Base-by-base conservation (phyloP, 2,113 vertebrate genomes). In the Labeo rohita region DNA sequence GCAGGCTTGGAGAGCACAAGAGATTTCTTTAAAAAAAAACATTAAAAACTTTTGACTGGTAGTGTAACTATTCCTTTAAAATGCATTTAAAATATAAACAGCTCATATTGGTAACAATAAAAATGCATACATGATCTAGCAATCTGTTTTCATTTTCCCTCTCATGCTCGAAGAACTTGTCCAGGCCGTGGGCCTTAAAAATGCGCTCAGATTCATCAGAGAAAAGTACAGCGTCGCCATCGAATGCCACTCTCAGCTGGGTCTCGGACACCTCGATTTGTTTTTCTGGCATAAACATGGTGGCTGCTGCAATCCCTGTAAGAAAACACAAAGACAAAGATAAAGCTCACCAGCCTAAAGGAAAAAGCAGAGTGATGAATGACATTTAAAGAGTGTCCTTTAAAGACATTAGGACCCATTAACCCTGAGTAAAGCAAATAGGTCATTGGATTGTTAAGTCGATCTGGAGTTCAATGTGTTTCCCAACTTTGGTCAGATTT, bases 131-230 rank as follows among this genome's bases (percentile, higher is more conserved):
- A 93, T 97, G 97, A 63, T 98, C 98, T 88, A 99, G 90, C 3
- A 98, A 96, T 0, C 93, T 98, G 95, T 99, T 97, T 91, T 98
- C 98, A 0, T 98, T 96, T 2, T 96, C 93, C 88, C 93, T 96
- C 87, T 99, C 97, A 0, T 99, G 98, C 84, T 99, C 97, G 0
- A 99, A 99, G 95, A 99, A 99, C 90, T 94, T 97, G 92, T 99
- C 98, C 87, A 99, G 94, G 36, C 98, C 98, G 0, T 99, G 98
- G 77, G 97, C 96, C 91, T 99, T 99, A 86, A 98, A 98, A 5
- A 99, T 99, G 88, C 96, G 97, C 89, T 99, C 98, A 0, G 98
- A 99, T 90, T 99, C 98, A 0, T 99, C 98, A 0, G 98, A 99
- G 91, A 99, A 99, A 52, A 99, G 97, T 56, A 99, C 98, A 0